These are phyloP conservation scores for Sinocyclocheilus anophthalmus DNA, from an alignment of 2,113 vertebrate genomes.

Conservation along the genomic window DNA sequence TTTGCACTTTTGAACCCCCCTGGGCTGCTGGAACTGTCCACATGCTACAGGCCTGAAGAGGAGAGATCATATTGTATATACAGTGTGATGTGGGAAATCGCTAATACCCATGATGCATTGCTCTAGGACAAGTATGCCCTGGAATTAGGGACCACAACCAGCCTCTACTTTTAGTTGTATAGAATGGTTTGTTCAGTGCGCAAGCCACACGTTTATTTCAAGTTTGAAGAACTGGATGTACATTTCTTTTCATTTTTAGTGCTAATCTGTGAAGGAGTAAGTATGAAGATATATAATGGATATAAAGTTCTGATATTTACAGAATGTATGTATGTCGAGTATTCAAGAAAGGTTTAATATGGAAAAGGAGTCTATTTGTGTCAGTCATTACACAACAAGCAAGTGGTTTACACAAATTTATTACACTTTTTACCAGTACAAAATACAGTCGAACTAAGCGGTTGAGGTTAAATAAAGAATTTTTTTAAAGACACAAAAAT, in stretches of 20 bases:
- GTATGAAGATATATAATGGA: conserved; percentile 5
- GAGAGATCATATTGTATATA: background rate
- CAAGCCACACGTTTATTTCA: conserved; percentile 2
- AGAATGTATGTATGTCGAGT: conserved; percentile 56
- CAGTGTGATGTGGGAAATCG: background rate
- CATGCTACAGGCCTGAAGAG: conserved; percentile 4
- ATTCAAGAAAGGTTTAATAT: conserved; percentile 46
- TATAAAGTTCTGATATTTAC: conserved; percentile 42
- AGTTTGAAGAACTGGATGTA: conserved; percentile 56
- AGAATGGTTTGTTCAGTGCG: conserved; percentile 21
- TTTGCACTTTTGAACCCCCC: conserved; percentile 61
- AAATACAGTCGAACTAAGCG: conserved; percentile 79
- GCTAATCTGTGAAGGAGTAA: conserved; percentile 45
- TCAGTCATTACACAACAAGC: background rate
- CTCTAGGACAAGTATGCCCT: conserved; percentile 13
- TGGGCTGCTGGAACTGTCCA: conserved; percentile 17
- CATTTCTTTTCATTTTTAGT: conserved; percentile 21
- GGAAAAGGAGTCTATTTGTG: background rate
- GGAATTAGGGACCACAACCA: conserved; percentile 22
- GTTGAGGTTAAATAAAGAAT: conserved; percentile 74
- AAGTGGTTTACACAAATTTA: conserved; percentile 75
- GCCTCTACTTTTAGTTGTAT: conserved; percentile 52
- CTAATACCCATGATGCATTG: conserved; percentile 33
- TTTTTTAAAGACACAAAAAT: conserved; percentile 78
- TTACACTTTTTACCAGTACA: conserved; percentile 81